These are phyloP conservation scores for Deroplatys truncata DNA, from an alignment of 2,888 invertebrate species.

Conservation along the genomic window DNA sequence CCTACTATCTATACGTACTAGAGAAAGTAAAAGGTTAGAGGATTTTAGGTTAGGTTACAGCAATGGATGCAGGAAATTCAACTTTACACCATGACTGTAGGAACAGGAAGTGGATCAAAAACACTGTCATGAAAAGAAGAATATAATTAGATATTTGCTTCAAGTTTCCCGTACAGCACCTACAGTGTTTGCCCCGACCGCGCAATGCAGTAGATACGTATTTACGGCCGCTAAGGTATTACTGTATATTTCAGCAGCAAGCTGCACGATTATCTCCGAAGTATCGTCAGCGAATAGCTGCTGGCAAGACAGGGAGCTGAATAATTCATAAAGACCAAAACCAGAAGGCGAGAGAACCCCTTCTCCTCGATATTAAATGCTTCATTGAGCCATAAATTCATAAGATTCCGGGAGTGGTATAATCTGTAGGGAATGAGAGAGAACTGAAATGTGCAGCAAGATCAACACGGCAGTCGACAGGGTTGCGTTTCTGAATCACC, in stretches of 20 bases:
- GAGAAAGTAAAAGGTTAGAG: too few relatives aligned
- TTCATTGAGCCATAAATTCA: constrained; percentile 1
- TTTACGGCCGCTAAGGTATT: not conserved
- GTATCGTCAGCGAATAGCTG: not conserved
- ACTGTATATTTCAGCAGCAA: not conserved
- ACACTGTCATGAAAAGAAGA: too few relatives aligned
- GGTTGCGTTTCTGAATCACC: too few relatives aligned
- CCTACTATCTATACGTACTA: too few relatives aligned
- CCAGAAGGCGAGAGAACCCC: not conserved
- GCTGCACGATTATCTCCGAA: not conserved
- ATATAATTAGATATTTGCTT: too few relatives aligned
- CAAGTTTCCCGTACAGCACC: too few relatives aligned
- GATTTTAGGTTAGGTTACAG: too few relatives aligned
- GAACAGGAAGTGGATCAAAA: too few relatives aligned
- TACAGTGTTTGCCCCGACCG: too few relatives aligned
- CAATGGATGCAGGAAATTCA: too few relatives aligned
- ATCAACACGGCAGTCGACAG: not conserved
- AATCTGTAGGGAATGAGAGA: not conserved
- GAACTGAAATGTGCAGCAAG: not conserved
- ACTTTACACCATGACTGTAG: too few relatives aligned
- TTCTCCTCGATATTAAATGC: constrained; percentile 6
- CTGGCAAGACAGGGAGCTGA: not conserved
- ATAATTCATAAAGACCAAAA: constrained; percentile 8
- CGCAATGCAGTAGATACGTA: too few relatives aligned
- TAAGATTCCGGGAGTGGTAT: not conserved